Evolutionary conservation across 2,113 vertebrate genomes (phyloP).

Genomic region (Rhea americana): DNA sequence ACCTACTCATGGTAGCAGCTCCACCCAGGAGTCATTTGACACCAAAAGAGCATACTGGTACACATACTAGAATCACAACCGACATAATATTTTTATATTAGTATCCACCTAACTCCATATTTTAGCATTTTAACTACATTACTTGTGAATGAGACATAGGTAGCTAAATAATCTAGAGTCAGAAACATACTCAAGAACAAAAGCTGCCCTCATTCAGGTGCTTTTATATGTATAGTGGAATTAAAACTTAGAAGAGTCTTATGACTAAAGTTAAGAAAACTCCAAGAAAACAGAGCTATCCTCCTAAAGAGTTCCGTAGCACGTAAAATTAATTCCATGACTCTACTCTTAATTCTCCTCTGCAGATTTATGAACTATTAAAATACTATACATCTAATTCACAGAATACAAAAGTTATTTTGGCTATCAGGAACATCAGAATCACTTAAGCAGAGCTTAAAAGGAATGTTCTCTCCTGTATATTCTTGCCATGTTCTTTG

Average conservation of each 20-base stretch:
- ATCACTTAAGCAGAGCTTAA: background rate
- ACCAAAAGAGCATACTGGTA: background rate
- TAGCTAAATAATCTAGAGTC: background rate
- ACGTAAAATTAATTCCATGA: background rate
- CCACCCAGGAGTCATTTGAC: background rate
- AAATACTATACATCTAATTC: background rate
- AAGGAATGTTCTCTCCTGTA: background rate
- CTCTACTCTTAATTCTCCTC: background rate
- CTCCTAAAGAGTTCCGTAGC: background rate
- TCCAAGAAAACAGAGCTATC: background rate
- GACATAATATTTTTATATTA: background rate
- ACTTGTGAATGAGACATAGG: too few relatives aligned
- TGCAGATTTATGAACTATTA: background rate
- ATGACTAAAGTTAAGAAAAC: background rate
- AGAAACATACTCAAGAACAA: background rate
- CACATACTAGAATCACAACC: background rate
- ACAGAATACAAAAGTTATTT: background rate
- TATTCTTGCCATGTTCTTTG: background rate
- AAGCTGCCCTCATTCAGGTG: background rate
- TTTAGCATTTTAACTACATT: slow-evolving; percentile 23
- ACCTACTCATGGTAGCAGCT: slow-evolving; percentile 7
- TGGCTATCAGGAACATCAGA: background rate
- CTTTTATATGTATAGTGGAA: background rate
- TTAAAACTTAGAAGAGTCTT: background rate
- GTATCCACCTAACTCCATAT: background rate